A percentile compares a stretch with the other conserved stretches of the same genome.
phyloP scores from a whole-genome alignment of 2,797 vertebrate species.

The Psittacula derbiana region DNA sequence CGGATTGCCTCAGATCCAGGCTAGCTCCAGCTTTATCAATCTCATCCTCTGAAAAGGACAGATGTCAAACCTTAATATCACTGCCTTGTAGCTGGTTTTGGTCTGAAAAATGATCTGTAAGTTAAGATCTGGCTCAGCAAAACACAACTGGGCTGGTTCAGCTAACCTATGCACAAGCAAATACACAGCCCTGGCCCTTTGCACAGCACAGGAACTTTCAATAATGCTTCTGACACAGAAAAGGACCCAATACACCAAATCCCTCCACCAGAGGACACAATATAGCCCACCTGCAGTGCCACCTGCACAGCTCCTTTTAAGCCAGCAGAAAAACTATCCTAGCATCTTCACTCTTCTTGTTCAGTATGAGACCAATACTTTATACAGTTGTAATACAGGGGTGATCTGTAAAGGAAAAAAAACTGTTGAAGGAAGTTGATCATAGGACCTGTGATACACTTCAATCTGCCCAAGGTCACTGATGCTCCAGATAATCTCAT shows the following conservation, averaged over 20 bases:
- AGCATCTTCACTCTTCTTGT: neutral
- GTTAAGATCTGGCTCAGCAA: neutral
- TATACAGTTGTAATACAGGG: neutral
- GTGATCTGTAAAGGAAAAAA: neutral
- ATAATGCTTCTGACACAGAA: neutral
- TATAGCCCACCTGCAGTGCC: neutral
- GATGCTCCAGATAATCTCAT: too few relatives aligned
- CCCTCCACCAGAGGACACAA: neutral
- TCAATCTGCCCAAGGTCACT: neutral
- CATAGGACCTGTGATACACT: neutral
- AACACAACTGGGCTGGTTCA: neutral
- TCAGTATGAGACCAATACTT: neutral
- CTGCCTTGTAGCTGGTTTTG: neutral
- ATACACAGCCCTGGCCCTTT: neutral
- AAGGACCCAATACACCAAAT: neutral
- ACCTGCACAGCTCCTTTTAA: neutral
- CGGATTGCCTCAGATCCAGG: neutral
- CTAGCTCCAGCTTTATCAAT: neutral
- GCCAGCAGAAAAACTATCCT: neutral
- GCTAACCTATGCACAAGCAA: neutral
- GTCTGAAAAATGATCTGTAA: neutral
- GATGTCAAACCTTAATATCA: neutral
- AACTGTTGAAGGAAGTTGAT: neutral
- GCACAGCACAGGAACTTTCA: neutral
- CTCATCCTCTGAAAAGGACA: neutral